These are phyloP conservation scores for Metridium senile DNA, from an alignment of 92 coral and sea anemone genomes.

Conservation along the genomic window DNA sequence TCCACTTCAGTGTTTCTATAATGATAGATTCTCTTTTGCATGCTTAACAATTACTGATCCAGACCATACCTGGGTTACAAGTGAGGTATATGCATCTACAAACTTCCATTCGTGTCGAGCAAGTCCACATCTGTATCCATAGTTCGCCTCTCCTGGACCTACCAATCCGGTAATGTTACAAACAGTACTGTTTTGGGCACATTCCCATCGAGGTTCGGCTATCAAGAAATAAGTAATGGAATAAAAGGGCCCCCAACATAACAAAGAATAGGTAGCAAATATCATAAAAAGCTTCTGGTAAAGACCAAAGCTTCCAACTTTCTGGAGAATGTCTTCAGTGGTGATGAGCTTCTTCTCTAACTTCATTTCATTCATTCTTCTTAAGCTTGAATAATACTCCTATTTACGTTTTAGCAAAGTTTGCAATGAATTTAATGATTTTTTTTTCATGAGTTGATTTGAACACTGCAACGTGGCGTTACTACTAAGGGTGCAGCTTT, in stretches of 20 bases:
- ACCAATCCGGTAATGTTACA: constrained; percentile 6
- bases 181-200: constrained; percentile 6
- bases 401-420: too few relatives aligned
- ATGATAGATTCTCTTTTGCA: too few relatives aligned
- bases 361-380: too few relatives aligned
- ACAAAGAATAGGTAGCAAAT: background rate
- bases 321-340: constrained; percentile 2
- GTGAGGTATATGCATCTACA: constrained; percentile 13
- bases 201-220: constrained; percentile 11
- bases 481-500: too few relatives aligned
- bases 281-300: background rate
- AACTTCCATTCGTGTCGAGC: constrained; percentile 12
- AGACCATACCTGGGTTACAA: constrained; percentile 16
- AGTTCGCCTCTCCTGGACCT: constrained; percentile 14
- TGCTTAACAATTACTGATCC: too few relatives aligned
- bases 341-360: background rate
- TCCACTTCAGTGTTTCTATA: too few relatives aligned
- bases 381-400: too few relatives aligned
- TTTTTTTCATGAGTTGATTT: too few relatives aligned
- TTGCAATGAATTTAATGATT: too few relatives aligned
- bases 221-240: background rate
- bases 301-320: constrained; percentile 9
- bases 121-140: constrained; percentile 12
- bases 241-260: constrained; percentile 2
- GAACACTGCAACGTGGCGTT: too few relatives aligned